phyloP scores from a whole-genome alignment of 2,888 invertebrate species.

The Meiosimyza decipiens region DNA sequence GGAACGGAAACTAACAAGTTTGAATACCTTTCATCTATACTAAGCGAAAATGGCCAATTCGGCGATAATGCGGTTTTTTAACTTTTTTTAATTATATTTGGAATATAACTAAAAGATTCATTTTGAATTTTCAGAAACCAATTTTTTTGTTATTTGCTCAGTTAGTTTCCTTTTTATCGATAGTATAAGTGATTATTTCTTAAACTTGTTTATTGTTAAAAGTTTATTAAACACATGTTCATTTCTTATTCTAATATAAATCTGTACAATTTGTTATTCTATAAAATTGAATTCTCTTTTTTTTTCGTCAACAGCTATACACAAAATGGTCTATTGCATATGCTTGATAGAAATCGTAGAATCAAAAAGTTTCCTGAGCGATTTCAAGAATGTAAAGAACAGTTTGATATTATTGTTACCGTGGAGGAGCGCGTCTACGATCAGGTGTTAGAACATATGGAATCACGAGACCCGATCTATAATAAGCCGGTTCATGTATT shows the following conservation, averaged over 20 bases:
- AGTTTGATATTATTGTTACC: constrained; percentile 95
- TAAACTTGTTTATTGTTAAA: too few relatives aligned
- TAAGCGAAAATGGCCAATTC: too few relatives aligned
- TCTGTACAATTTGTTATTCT: neutral
- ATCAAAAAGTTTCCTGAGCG: constrained; percentile 95
- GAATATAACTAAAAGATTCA: too few relatives aligned
- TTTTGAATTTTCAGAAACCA: too few relatives aligned
- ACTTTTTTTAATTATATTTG: too few relatives aligned
- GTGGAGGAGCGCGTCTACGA: constrained; percentile 99
- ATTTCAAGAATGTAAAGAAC: constrained; percentile 89
- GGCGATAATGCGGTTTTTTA: too few relatives aligned
- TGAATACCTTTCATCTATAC: too few relatives aligned
- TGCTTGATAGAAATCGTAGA: constrained; percentile 96
- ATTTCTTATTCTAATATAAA: neutral
- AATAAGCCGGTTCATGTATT: constrained; percentile 95
- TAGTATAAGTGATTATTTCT: too few relatives aligned
- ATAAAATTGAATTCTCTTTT: constrained; percentile 1
- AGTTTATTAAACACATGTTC: too few relatives aligned
- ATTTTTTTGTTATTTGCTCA: too few relatives aligned
- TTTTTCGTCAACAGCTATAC: constrained; percentile 78
- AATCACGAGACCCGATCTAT: constrained; percentile 79
- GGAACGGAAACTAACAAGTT: too few relatives aligned
- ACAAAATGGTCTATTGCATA: constrained; percentile 97
- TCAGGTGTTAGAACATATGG: constrained; percentile 95
- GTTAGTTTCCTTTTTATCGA: too few relatives aligned